These are phyloP conservation scores for Taxidea taxus DNA, from an alignment of 2,113 vertebrate species.

Conservation along the genomic window DNA sequence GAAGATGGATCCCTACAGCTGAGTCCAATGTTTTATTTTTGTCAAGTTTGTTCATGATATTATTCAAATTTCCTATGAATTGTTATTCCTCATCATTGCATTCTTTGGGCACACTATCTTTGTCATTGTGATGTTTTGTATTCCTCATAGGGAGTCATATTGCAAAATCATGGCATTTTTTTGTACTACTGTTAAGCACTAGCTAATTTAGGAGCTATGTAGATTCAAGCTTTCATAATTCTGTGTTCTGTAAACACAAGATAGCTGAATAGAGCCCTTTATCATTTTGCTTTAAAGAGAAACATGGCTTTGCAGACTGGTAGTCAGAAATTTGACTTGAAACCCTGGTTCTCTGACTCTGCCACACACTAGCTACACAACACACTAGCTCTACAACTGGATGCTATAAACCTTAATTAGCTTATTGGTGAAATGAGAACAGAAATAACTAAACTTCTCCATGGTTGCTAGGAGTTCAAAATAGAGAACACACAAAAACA, in stretches of 20 bases:
- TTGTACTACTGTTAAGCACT: not conserved
- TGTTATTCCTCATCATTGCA: not conserved
- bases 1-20: not conserved
- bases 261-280: not conserved
- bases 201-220: not conserved
- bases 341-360: not conserved
- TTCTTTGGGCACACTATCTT: not conserved
- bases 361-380: not conserved
- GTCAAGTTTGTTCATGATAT: not conserved
- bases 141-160: not conserved
- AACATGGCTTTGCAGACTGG: not conserved
- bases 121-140: not conserved
- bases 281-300: not conserved
- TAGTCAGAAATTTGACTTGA: not conserved
- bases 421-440: not conserved
- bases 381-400: not conserved
- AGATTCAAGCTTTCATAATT: not conserved
- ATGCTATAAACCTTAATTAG: not conserved
- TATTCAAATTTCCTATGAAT: not conserved
- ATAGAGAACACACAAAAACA: not conserved
- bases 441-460: not conserved
- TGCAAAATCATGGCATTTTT: not conserved
- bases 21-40: not conserved
- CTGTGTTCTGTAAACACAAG: conserved; percentile 16
- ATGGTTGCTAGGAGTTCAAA: not conserved